Evolutionary conservation across 2,113 vertebrate genomes (phyloP).

Genomic region (Larimichthys polyactis): DNA sequence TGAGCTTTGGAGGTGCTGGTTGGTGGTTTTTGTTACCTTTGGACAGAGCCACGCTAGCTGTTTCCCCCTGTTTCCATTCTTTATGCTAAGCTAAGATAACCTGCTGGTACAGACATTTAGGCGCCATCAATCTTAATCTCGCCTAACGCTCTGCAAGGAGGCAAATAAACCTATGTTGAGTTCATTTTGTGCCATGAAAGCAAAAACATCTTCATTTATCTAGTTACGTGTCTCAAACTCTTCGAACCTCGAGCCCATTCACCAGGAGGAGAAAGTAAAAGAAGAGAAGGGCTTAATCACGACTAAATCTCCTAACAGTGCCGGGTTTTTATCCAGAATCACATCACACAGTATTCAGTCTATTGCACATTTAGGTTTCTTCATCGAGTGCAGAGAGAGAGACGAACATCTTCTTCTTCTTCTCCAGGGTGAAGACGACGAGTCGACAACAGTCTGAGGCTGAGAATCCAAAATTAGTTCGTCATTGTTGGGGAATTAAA

Average conservation of each 20-base stretch:
- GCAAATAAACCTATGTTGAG: neutral
- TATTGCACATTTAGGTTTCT: conserved; percentile 74
- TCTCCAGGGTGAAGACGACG: conserved; percentile 3
- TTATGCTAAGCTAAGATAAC: conserved; percentile 10
- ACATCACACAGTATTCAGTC: conserved; percentile 62
- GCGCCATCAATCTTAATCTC: neutral
- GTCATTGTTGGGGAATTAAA: conserved; percentile 13
- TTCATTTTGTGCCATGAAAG: conserved; percentile 41
- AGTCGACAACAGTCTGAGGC: conserved; percentile 24
- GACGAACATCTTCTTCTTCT: conserved; percentile 30
- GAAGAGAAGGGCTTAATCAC: conserved; percentile 1
- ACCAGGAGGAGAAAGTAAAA: conserved; percentile 11
- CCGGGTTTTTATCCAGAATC: conserved; percentile 42
- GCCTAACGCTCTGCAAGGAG: conserved; percentile 9
- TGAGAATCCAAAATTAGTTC: conserved; percentile 32
- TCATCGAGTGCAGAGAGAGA: conserved; percentile 45
- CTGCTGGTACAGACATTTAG: neutral
- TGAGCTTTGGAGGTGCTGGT: neutral
- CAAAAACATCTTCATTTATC: neutral
- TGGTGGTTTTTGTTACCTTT: neutral
- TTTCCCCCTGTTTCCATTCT: neutral
- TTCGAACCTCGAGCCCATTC: conserved; percentile 24
- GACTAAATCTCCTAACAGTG: conserved; percentile 33
- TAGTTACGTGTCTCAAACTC: neutral
- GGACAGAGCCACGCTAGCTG: neutral